Evolutionary conservation across 1,140 invertebrate genomes (phyloP), one percentile per base, ranked within the genome.

Genomic region (Cotesia typhae): DNA sequence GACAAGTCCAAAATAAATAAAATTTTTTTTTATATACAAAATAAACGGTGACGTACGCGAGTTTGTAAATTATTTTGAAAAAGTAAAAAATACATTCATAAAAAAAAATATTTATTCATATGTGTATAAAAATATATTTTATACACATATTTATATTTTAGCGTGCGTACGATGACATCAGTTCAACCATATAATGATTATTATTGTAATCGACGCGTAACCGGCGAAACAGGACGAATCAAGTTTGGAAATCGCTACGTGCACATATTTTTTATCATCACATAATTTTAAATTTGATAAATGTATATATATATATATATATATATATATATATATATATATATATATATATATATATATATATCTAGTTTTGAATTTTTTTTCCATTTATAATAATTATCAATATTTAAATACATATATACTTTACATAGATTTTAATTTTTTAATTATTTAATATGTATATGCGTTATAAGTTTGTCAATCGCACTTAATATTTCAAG

Each of bases 401-500:
- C 51, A 57, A 67, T 67, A 67, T 67, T 55, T 67, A 55, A 51
- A 67, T 67, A 55, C 66, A 57, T 67, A 57, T 67, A 67, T 67
- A 14, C 28, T 14, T 60, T 60, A 47, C 41, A 47, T 47, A 47
- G 10, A 9, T 12, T 67, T 65, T 47, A 41, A 20, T 14, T 66
- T 37, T 55, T 57, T 67, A 35, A 17, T n/a, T 67, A 51, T 38
- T 66, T 52, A 28, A 52, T 14, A 61, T 64, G 28, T 71, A 71
- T 71, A 38, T 66, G 70, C 70, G 47, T 60, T 64, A n/a, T 52
- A 17, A 66, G 66, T 68, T 55, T 37, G 35, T 68, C 53, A 28
- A 53, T 4, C 17, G 7, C n/a, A 37, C 55, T 61, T 68, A 37
- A 37, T 61, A 37, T 66, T 65, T 52, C 61, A 20, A 59, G 52